Evolutionary conservation across 2,797 vertebrate genomes (phyloP).

Genomic region (Intellagama lesueurii): DNA sequence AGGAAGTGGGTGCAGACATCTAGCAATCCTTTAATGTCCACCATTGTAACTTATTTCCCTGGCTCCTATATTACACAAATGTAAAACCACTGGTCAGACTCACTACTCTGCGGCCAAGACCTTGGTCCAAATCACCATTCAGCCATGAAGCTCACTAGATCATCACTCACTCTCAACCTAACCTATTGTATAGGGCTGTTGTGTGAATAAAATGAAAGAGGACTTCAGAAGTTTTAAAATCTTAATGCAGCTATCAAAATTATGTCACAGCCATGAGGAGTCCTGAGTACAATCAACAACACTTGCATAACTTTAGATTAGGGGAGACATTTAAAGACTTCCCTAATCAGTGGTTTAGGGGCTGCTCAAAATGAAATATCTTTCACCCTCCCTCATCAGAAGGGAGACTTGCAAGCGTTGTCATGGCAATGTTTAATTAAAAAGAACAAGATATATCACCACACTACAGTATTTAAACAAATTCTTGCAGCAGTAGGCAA

Average conservation of each 20-base stretch:
- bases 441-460: slow-evolving; percentile 26
- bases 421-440: slow-evolving; percentile 23
- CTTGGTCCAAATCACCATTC: slow-evolving; percentile 50
- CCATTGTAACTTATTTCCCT: slow-evolving; percentile 32
- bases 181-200: not conserved
- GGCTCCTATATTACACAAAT: slow-evolving; percentile 72
- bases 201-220: not conserved
- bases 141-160: not conserved
- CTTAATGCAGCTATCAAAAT: slow-evolving; percentile 54
- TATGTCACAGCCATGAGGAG: slow-evolving; percentile 64
- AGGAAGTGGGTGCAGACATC: slow-evolving; percentile 58
- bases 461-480: slow-evolving; percentile 19
- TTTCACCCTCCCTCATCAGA: slow-evolving; percentile 37
- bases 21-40: slow-evolving; percentile 68
- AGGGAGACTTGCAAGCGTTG: slow-evolving; percentile 50
- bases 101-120: slow-evolving; percentile 53
- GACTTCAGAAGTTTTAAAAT: slow-evolving; percentile 30
- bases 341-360: too few relatives aligned
- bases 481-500: slow-evolving; percentile 17
- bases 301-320: slow-evolving; percentile 60
- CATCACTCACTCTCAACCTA: not conserved
- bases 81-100: slow-evolving; percentile 67
- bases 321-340: slow-evolving; percentile 9
- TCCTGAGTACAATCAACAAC: slow-evolving; percentile 35
- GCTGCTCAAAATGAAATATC: slow-evolving; percentile 38